A percentile compares a stretch with the other conserved stretches of the same genome.
These are phyloP conservation scores for Helobdella robusta DNA, from an alignment of 2,888 invertebrate species.

Conservation along the genomic window DNA sequence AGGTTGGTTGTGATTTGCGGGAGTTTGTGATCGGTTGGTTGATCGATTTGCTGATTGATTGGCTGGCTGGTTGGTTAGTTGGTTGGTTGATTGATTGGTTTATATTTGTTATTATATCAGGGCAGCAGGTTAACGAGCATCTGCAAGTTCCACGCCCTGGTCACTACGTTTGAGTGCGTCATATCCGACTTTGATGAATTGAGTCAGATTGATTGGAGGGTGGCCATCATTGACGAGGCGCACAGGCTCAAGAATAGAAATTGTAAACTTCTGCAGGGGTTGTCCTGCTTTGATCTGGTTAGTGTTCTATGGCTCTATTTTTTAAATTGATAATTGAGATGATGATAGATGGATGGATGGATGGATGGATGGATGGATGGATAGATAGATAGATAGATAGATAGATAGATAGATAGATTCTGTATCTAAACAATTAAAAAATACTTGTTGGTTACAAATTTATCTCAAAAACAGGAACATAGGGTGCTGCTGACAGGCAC, in stretches of 20 bases:
- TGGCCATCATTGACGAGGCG: constrained; percentile 96
- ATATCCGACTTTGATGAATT: constrained; percentile 92
- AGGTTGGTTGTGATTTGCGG: constrained; percentile 27
- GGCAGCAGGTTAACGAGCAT: constrained; percentile 42
- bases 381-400: not conserved
- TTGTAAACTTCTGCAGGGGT: constrained; percentile 89
- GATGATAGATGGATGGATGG: not conserved
- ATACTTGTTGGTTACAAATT: no score
- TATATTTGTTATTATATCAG: no score
- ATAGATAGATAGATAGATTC: no score
- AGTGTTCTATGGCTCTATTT: constrained; percentile 6
- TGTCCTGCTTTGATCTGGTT: constrained; percentile 31
- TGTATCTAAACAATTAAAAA: no score
- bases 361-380: not conserved
- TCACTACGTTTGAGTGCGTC: constrained; percentile 97
- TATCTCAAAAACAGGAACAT: constrained; percentile 77
- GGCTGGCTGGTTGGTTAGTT: no score
- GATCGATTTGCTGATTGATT: no score
- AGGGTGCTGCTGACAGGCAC: constrained; percentile 74
- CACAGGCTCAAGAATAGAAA: constrained; percentile 96
- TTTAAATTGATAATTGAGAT: not conserved
- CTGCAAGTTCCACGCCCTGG: constrained; percentile 86
- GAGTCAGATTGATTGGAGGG: constrained; percentile 84
- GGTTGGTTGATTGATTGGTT: no score
- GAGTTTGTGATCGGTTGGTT: no score